Evolutionary conservation across 1,140 invertebrate genomes (phyloP).

Genomic region (Listronotus bonariensis): DNA sequence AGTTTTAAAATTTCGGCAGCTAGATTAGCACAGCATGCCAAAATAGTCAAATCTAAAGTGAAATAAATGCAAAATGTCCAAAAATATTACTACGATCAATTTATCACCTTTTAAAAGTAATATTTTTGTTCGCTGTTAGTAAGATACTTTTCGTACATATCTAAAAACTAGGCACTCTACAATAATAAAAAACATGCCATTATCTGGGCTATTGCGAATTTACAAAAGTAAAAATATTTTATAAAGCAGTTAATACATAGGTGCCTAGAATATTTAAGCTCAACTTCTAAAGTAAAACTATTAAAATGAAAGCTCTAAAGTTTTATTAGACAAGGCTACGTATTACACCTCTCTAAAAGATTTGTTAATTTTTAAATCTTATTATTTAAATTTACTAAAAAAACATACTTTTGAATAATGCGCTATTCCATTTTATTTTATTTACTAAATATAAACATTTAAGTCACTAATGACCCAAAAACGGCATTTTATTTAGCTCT

Average conservation of each 20-base stretch:
- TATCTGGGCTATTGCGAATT: constrained; percentile 15
- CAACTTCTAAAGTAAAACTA: constrained; percentile 1
- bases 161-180: constrained; percentile 16
- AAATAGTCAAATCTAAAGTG: constrained; percentile 35
- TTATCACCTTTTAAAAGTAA: background rate
- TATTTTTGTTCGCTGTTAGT: background rate
- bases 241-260: constrained; percentile 21
- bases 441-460: too few relatives aligned
- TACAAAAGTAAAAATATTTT: constrained; percentile 6
- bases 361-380: too few relatives aligned
- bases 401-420: too few relatives aligned
- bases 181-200: constrained; percentile 17
- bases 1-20: constrained; percentile 44
- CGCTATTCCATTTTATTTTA: too few relatives aligned
- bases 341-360: too few relatives aligned
- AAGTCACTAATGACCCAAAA: too few relatives aligned
- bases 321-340: too few relatives aligned
- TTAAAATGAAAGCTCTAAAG: too few relatives aligned
- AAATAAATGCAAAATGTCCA: constrained; percentile 13
- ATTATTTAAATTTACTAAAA: too few relatives aligned
- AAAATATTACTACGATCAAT: constrained; percentile 15
- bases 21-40: constrained; percentile 50
- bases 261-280: constrained; percentile 26
- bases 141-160: background rate
- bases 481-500: too few relatives aligned